Evolutionary conservation across 2,113 vertebrate species (phyloP), one percentile per base, ranked within the genome.

Genomic region (Thymallus thymallus): DNA sequence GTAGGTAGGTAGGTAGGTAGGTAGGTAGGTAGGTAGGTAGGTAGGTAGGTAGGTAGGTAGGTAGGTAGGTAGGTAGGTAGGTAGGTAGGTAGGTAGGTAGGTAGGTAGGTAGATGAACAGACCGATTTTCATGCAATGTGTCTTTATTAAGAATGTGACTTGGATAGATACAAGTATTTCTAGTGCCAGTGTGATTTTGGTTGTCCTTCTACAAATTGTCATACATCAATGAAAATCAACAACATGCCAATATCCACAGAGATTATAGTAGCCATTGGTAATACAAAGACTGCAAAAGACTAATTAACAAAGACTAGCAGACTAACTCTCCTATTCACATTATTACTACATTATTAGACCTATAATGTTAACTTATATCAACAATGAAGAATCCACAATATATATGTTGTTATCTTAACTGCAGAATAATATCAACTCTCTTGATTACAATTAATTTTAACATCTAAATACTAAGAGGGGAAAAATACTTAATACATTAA

Each of bases 91-190:
- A n/a, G n/a, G n/a, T n/a, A n/a, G n/a, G n/a, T n/a, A n/a, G n/a
- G n/a, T n/a, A n/a, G n/a, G n/a, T n/a, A n/a, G n/a, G n/a, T n/a
- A n/a, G n/a, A n/a, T n/a, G n/a, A 12, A 62, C 56, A 74, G 13
- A 55, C 58, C 18, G 5, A 2, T 3, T 74, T 76, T 72, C 88
- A 90, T 91, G 90, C 90, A 88, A 76, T 75, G 83, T 89, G 86
- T 85, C 83, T 91, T 91, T 90, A 90, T 91, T 91, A 88, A 65
- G 83, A 90, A 89, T 81, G 77, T 80, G 79, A 76, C 76, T 78
- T 78, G 83, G 78, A 76, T 76, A 71, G 77, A 88, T 61, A 72
- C 75, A 87, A 77, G 82, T 80, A 78, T 83, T 69, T 72, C 78
- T 71, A 10, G 41, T 68, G n/a, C 13, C 68, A 14, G 22, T 75